phyloP scores from a whole-genome alignment of 2,797 vertebrate genomes.

The Bryconaethiops microstoma region DNA sequence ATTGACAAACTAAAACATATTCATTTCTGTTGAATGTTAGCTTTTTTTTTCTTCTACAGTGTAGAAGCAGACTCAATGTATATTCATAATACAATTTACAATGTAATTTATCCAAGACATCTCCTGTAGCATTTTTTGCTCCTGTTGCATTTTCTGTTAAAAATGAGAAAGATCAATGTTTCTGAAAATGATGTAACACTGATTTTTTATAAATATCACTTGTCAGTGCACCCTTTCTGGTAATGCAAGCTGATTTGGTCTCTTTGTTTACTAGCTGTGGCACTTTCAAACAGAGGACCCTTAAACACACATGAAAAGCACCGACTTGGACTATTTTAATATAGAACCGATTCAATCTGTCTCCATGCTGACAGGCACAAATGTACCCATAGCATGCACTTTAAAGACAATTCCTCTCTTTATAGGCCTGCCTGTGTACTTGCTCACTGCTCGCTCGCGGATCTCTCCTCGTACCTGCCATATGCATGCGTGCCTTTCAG shows the following conservation, averaged over 20 bases:
- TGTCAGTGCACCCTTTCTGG: no score
- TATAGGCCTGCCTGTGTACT: conserved; percentile 47
- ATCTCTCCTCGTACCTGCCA: conserved; percentile 48
- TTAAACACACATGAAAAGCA: conserved; percentile 46
- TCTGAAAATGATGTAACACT: no score
- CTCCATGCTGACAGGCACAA: conserved; percentile 69
- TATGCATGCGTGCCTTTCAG: conserved; percentile 32
- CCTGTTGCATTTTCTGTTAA: no score
- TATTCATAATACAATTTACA: no score
- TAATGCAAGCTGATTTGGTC: background rate
- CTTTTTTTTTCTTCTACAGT: no score
- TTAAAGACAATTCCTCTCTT: conserved; percentile 45
- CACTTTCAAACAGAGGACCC: background rate
- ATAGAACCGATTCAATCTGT: conserved; percentile 64
- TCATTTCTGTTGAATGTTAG: no score
- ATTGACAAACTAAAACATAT: no score
- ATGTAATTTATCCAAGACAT: no score
- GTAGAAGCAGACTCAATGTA: no score
- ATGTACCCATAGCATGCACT: conserved; percentile 67
- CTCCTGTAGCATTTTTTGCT: no score
- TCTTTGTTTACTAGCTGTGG: background rate
- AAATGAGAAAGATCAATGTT: no score
- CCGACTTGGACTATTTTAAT: conserved; percentile 65
- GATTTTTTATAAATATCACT: no score
- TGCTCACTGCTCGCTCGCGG: conserved; percentile 15